Base-by-base conservation (phyloP, 2,888 invertebrate genomes). In the Arrhopalites spinosus region DNA sequence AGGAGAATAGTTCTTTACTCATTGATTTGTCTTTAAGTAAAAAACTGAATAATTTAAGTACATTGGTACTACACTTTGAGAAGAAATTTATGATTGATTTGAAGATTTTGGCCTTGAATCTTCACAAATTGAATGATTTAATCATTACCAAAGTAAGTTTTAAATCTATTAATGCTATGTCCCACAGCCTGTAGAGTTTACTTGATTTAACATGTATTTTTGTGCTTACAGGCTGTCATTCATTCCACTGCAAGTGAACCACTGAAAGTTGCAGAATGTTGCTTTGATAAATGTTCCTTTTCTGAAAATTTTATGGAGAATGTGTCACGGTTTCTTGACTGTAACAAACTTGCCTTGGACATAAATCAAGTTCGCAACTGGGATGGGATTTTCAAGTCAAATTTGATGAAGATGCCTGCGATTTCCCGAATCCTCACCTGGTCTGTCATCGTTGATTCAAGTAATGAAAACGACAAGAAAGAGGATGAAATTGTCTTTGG, bases 121-220 rank as follows among this genome's bases (percentile, higher is more conserved):
- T 71, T n/a, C 29, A 36, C 13, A 71, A 59, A 20, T 61, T 71
- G 71, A 43, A 71, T 11, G 71, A 71, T 27, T 71, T 71, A 29
- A 59, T 71, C 0, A 43, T 71, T 23, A 36, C 43, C 0, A 71
- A 71, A n/a, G n/a, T n/a, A n/a, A n/a, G n/a, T n/a, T n/a, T n/a
- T n/a, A n/a, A n/a, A n/a, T n/a, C n/a, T n/a, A n/a, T n/a, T n/a
- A n/a, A n/a, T n/a, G n/a, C n/a, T n/a, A n/a, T n/a, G n/a, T n/a
- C n/a, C n/a, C n/a, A n/a, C n/a, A n/a, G n/a, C n/a, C n/a, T n/a
- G n/a, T n/a, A n/a, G n/a, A n/a, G n/a, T n/a, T n/a, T n/a, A n/a
- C n/a, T n/a, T n/a, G n/a, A n/a, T n/a, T n/a, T n/a, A n/a, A n/a
- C n/a, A n/a, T n/a, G n/a, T n/a, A n/a, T n/a, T n/a, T n/a, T n/a